Base-by-base conservation (phyloP, 2,797 vertebrate genomes). In the Channallabes apus region DNA sequence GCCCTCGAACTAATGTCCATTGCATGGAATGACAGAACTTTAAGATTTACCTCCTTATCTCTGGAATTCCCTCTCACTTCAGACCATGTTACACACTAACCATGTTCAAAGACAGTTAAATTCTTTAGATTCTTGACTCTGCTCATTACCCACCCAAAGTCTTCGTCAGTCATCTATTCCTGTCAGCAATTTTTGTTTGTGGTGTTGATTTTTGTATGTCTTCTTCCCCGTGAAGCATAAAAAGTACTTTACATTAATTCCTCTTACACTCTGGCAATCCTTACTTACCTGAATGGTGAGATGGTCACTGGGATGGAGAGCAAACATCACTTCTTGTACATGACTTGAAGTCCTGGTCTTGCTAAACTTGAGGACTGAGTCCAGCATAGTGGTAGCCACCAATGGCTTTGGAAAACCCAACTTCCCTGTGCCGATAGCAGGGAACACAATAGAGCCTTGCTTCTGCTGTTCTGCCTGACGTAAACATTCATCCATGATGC, bases 351-450 rank as follows among this genome's bases (percentile, higher is more conserved):
- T 20, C 62, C 24, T 92, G 35, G 82, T 94, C 29, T 88, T 92
- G 90, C 95, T 96, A 88, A 97, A 98, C 0, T 88, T 88, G 24
- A 94, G 68, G 59, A 96, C 93, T 76, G 89, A 89, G 22, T 95
- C 94, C 87, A 96, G 88, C 89, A 99, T 94, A 84, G 95, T 80
- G n/a, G 93, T 88, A 6, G 94, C 95, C 75, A 94, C 95, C n/a
- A 92, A 0, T 0, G 18, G 0, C 93, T 93, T 97, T 27, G 97
- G 96, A 92, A 96, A 99, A 58, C 90, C 86, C 89, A 98, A 92
- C 76, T 95, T 95, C 83, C 97, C 97, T 0, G 96, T 96, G 82
- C 97, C 97, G 27, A 98, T 95, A 83, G 97, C 96, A 32, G 97
- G 96, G 90, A 99, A 97, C 22, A 95, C 84, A 56, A 99, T 95